A percentile compares a stretch with the other conserved stretches of the same genome.
phyloP scores from a whole-genome alignment of 2,888 invertebrate species.

The Cartodere bifasciata region DNA sequence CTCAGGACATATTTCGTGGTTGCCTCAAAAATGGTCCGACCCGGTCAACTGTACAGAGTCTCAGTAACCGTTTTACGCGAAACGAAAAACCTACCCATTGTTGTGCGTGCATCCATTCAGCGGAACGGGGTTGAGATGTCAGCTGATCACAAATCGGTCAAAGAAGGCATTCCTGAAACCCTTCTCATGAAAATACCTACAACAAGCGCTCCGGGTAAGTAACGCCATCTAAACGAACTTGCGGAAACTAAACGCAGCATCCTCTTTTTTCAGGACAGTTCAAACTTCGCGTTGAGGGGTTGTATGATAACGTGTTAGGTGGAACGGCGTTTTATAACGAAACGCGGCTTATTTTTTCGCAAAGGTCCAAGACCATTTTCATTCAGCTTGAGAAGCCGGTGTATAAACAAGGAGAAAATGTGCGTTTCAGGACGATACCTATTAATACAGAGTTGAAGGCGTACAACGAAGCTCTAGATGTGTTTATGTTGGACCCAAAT shows the following conservation, averaged over 20 bases:
- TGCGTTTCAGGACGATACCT: slow-evolving; percentile 82
- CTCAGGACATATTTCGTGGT: slow-evolving; percentile 84
- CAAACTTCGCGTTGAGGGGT: slow-evolving; percentile 45
- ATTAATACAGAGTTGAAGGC: slow-evolving; percentile 86
- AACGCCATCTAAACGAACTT: too few species aligned
- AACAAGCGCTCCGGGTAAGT: slow-evolving; percentile 73
- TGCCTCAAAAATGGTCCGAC: slow-evolving; percentile 81
- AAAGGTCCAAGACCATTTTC: slow-evolving; percentile 88
- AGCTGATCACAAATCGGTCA: slow-evolving; percentile 68
- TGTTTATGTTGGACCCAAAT: slow-evolving; percentile 83
- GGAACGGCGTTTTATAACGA: slow-evolving; percentile 86
- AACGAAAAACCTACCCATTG: slow-evolving; percentile 65
- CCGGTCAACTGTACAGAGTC: slow-evolving; percentile 81
- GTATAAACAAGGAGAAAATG: slow-evolving; percentile 83
- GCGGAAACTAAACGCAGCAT: too few species aligned
- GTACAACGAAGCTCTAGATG: slow-evolving; percentile 81
- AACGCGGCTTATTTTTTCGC: slow-evolving; percentile 71
- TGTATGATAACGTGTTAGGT: slow-evolving; percentile 62
- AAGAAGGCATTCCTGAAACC: slow-evolving; percentile 80
- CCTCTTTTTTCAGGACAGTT: too few species aligned
- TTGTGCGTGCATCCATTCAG: slow-evolving; percentile 77
- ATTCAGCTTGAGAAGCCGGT: slow-evolving; percentile 91
- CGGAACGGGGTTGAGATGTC: slow-evolving; percentile 82
- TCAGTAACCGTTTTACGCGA: slow-evolving; percentile 73
- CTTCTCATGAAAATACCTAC: slow-evolving; percentile 78